Percentiles rank a stretch among this genome's conserved stretches.
Evolutionary conservation across 1,140 invertebrate genomes (phyloP).

Genomic region (Zophobas morio): DNA sequence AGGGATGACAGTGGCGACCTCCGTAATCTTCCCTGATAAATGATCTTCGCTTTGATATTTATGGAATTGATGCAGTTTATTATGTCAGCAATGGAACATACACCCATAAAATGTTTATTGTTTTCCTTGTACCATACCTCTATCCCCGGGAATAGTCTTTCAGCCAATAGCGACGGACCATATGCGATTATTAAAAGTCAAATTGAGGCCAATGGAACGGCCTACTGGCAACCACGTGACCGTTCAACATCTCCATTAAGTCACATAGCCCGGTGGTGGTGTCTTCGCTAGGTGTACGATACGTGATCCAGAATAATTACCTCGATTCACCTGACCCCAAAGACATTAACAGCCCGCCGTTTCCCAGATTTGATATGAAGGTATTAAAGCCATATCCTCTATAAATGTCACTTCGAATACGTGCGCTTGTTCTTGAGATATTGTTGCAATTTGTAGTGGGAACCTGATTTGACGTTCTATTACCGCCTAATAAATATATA

Average conservation of each 20-base stretch:
- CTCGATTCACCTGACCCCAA: slow-evolving; percentile 40
- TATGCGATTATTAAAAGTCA: slow-evolving; percentile 22
- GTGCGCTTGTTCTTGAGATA: slow-evolving; percentile 46
- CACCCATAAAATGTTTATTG: slow-evolving; percentile 32
- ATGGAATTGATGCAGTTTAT: slow-evolving; percentile 57
- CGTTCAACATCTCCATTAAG: slow-evolving; percentile 37
- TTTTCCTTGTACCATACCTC: slow-evolving; percentile 6
- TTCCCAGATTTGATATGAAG: slow-evolving; percentile 42
- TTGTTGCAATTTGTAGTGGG: slow-evolving; percentile 46
- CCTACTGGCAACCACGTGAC: slow-evolving; percentile 11
- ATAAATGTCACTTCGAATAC: slow-evolving; percentile 49
- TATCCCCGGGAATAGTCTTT: neutral
- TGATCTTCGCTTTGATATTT: slow-evolving; percentile 57
- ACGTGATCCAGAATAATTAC: slow-evolving; percentile 42
- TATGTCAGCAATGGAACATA: slow-evolving; percentile 50
- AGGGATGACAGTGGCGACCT: slow-evolving; percentile 55
- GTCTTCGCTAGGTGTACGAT: slow-evolving; percentile 38
- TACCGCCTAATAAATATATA: slow-evolving; percentile 45
- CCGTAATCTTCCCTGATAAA: slow-evolving; percentile 59
- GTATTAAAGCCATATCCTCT: slow-evolving; percentile 46
- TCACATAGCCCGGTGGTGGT: slow-evolving; percentile 8
- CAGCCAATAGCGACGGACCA: neutral
- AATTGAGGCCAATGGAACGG: neutral
- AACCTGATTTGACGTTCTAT: slow-evolving; percentile 45
- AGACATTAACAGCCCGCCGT: slow-evolving; percentile 41